Evolutionary conservation across 1,140 invertebrate species (phyloP).

Genomic region (Medauroidea extradentata): DNA sequence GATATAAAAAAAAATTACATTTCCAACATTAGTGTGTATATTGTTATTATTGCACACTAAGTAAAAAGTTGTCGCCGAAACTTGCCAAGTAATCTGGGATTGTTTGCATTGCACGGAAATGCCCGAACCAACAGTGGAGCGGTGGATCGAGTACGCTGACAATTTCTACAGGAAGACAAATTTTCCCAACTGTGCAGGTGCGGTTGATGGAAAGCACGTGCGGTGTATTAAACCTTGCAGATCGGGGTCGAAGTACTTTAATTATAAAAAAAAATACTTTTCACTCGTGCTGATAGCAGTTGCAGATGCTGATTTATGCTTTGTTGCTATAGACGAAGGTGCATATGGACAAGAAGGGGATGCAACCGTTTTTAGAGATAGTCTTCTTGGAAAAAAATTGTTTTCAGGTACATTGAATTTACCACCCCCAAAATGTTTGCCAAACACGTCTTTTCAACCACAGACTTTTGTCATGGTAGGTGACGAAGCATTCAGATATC

Average conservation of each 20-base stretch:
- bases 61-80: no score
- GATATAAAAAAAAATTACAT: no score
- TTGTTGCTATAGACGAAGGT: conserved; percentile 29
- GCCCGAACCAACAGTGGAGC: no score
- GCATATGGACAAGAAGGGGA: conserved; percentile 41
- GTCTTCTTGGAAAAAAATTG: not conserved
- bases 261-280: conserved; percentile 32
- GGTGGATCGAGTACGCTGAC: not conserved
- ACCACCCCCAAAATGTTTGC: not conserved
- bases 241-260: conserved; percentile 35
- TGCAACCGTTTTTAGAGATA: conserved; percentile 31
- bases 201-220: conserved; percentile 37
- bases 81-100: no score
- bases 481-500: conserved; percentile 35
- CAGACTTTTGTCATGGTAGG: conserved; percentile 21
- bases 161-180: not conserved
- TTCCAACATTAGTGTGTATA: no score
- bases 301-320: conserved; percentile 33
- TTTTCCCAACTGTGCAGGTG: conserved; percentile 14
- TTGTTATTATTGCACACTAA: no score
- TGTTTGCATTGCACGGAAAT: no score
- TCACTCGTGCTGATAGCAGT: conserved; percentile 42
- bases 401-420: not conserved
- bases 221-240: conserved; percentile 17
- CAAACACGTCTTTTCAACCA: conserved; percentile 17